Percentiles rank a stretch among this genome's conserved stretches.
Conservation (phyloP, 1,140 invertebrate genomes). For the Saccostrea glomerata region DNA sequence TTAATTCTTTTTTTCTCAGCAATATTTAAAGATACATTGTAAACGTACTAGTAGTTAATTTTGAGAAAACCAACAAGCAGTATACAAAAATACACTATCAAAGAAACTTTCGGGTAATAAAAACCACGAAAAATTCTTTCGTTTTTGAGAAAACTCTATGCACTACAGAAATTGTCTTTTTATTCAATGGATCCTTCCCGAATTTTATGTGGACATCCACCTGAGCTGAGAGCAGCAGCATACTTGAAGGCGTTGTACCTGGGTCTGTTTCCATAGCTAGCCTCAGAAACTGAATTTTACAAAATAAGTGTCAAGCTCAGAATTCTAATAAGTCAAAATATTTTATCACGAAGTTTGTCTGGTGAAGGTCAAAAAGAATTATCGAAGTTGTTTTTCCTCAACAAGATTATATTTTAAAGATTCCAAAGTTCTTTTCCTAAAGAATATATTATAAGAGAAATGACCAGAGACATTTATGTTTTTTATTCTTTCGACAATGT, state of each 20-base stretch:
- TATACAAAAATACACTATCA: too few relatives aligned
- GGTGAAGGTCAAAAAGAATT: background rate
- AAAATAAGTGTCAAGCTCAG: background rate
- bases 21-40: too few relatives aligned
- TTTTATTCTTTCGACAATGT: too few relatives aligned
- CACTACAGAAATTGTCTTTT: too few relatives aligned
- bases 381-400: background rate
- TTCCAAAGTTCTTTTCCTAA: background rate
- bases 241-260: constrained; percentile 5
- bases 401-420: background rate
- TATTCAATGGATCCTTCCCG: too few relatives aligned
- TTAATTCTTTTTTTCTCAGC: too few relatives aligned
- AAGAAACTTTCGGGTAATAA: too few relatives aligned
- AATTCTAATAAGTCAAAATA: background rate
- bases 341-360: background rate
- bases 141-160: too few relatives aligned
- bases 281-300: background rate
- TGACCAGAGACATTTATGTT: too few relatives aligned
- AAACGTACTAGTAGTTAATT: too few relatives aligned
- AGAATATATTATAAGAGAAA: background rate
- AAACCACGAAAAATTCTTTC: too few relatives aligned
- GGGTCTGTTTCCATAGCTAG: background rate
- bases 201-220: background rate
- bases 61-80: too few relatives aligned
- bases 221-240: background rate